phyloP scores from a whole-genome alignment of 2,888 invertebrate genomes.

The Orthosia cruda region DNA sequence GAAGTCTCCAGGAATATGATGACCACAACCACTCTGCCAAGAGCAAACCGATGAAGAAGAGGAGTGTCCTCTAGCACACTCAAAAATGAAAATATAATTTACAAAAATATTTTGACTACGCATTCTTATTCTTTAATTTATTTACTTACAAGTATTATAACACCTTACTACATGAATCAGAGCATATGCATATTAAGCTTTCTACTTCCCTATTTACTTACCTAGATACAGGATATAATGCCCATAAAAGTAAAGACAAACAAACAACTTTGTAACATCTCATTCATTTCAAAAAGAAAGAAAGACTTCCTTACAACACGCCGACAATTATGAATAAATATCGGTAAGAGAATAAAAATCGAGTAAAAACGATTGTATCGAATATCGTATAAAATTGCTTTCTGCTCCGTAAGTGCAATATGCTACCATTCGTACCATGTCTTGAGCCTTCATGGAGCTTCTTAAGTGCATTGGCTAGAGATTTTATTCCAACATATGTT shows the following conservation, averaged over 20 bases:
- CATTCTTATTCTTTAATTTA: no score
- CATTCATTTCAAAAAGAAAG: background rate
- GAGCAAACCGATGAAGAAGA: no score
- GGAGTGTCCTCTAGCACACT: no score
- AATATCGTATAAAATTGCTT: conserved; percentile 31
- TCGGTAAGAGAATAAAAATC: conserved; percentile 22
- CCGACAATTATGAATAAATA: conserved; percentile 32
- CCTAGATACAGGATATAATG: no score
- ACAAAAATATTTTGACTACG: no score
- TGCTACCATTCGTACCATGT: conserved; percentile 25
- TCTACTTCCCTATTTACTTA: no score
- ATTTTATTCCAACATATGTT: conserved; percentile 33
- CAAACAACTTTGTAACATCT: background rate
- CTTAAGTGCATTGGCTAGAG: conserved; percentile 29
- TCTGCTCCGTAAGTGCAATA: conserved; percentile 33
- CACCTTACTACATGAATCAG: no score
- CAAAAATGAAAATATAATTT: no score
- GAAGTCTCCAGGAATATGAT: no score
- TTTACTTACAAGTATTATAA: no score
- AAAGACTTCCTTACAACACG: background rate
- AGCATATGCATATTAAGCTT: no score
- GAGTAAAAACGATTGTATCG: background rate
- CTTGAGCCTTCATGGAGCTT: conserved; percentile 5
- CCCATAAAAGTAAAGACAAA: background rate
- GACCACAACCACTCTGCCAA: no score